Evolutionary conservation across 92 coral and sea anemone species (phyloP), one percentile per base, ranked within the genome.

Genomic region (Zoanthus gigantus): DNA sequence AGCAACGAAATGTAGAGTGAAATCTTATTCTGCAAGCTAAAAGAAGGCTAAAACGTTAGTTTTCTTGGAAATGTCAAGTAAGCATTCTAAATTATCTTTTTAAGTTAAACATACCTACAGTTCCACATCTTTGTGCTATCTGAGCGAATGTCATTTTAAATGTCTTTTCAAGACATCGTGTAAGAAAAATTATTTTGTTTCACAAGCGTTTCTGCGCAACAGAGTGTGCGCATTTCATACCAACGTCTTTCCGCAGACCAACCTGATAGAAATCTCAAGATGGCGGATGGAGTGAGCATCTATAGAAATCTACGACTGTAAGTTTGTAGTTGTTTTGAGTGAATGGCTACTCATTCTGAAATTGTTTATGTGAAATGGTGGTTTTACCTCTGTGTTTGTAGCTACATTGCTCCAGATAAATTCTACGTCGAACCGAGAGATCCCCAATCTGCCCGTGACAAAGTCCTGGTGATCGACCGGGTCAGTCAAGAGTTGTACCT

Each of bases 361-460:
- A 6, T 11, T 61, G 14, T 63, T 29, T 73, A 6, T 42, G 46
- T 85, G 72, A 54, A 61, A 52, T 18, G 42, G 58, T 42, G 47
- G 12, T 45, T 63, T 17, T 75, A 37, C 34, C 9, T 32, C 10
- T 81, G 71, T 66, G 68, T 78, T 56, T 86, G 50, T 47, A 97
- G 99, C 89, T 95, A 97, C 77, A 97, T 94, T 58, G 91, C 97
- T 71, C 94, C 97, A 68, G 99, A 97, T 76, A 97, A 97, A 83
- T 97, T 97, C 87, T 95, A 92, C 78, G 72, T 97, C 29, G 99
- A 97, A 90, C 99, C 99, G 6, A 84, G 96, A 77, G 99, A 95
- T 85, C 92, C 90, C 73, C 96, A 93, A 2, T 90, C 96, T 3
- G 89, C 89, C 12, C 95, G 98, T 9, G 98, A 95, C 77, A 94